Percentiles rank a stretch among this genome's conserved stretches.
phyloP scores from a whole-genome alignment of 2,888 invertebrate species.

The Andrena praecox region DNA sequence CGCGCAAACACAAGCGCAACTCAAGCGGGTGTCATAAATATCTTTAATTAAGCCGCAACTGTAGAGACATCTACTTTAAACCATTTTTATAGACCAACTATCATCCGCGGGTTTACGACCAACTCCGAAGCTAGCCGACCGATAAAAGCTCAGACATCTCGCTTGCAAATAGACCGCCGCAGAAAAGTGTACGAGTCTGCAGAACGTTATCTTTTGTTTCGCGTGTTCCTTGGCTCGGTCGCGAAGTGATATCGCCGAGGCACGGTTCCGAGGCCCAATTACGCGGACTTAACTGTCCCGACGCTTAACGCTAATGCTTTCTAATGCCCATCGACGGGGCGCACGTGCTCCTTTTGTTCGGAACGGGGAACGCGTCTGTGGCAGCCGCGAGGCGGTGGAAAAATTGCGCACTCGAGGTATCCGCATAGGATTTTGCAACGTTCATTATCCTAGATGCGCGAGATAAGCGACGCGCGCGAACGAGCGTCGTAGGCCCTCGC shows the following conservation, averaged over 20 bases:
- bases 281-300: constrained; percentile 39
- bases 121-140: neutral
- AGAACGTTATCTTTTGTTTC: neutral
- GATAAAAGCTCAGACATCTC: neutral
- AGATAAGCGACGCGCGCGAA: constrained; percentile 25
- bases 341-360: constrained; percentile 47
- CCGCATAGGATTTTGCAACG: constrained; percentile 49
- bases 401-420: constrained; percentile 32
- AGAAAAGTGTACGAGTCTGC: neutral
- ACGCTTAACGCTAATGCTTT: constrained; percentile 59
- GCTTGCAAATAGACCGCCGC: neutral
- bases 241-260: constrained; percentile 16
- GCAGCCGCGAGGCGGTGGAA: constrained; percentile 13
- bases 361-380: neutral
- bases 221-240: neutral
- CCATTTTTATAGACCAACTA: neutral
- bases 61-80: neutral
- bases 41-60: neutral
- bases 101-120: neutral
- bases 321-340: constrained; percentile 52
- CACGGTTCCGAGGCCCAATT: constrained; percentile 50
- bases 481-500: constrained; percentile 2
- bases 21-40: neutral
- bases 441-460: constrained; percentile 49
- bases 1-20: no score